phyloP scores from a whole-genome alignment of 2,888 invertebrate genomes.

The Drosophila macrospina region DNA sequence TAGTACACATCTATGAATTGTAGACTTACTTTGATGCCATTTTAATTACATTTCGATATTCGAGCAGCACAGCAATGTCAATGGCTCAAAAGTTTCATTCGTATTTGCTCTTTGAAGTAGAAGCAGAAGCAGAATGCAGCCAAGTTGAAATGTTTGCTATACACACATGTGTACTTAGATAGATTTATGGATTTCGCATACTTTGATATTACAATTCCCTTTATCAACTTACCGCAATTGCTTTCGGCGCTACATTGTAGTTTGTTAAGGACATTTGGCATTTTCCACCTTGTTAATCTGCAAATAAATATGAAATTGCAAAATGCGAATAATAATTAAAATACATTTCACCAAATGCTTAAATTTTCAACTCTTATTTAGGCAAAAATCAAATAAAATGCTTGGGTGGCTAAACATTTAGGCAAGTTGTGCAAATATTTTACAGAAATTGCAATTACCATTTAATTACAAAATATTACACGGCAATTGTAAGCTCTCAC shows the following conservation, averaged over 20 bases:
- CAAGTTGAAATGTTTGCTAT: slow-evolving; percentile 33
- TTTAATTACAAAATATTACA: slow-evolving; percentile 27
- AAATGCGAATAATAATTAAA: slow-evolving; percentile 51
- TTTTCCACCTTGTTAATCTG: slow-evolving; percentile 46
- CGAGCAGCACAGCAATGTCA: neutral
- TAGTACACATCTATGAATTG: slow-evolving; percentile 6
- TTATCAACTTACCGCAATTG: slow-evolving; percentile 58
- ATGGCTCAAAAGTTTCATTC: slow-evolving; percentile 25
- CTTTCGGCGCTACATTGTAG: neutral
- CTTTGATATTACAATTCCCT: neutral
- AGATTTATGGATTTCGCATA: slow-evolving; percentile 12
- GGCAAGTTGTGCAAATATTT: slow-evolving; percentile 30
- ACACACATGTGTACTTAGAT: too few species aligned
- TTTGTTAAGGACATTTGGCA: slow-evolving; percentile 23
- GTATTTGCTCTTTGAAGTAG: slow-evolving; percentile 4
- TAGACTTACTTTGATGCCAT: slow-evolving; percentile 53
- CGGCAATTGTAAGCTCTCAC: slow-evolving; percentile 1
- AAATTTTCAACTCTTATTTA: slow-evolving; percentile 15
- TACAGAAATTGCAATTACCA: slow-evolving; percentile 10
- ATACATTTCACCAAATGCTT: slow-evolving; percentile 26
- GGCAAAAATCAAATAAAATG: slow-evolving; percentile 19
- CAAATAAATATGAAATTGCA: slow-evolving; percentile 51
- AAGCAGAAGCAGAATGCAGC: slow-evolving; percentile 17
- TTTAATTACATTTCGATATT: slow-evolving; percentile 61
- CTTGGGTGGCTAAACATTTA: slow-evolving; percentile 25